phyloP scores from a whole-genome alignment of 2,113 vertebrate genomes.

The Elanus axillaris region DNA sequence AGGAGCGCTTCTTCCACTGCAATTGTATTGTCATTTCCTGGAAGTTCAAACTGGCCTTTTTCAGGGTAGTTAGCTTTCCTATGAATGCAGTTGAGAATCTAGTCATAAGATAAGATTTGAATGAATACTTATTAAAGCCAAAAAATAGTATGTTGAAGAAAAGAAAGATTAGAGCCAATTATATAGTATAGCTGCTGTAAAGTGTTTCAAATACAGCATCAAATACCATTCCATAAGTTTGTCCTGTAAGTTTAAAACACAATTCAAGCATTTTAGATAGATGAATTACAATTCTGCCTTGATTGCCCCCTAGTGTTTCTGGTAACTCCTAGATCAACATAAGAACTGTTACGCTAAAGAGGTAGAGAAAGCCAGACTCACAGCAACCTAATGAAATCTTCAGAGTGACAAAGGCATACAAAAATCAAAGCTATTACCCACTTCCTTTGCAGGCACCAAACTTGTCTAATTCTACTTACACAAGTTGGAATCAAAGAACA shows the following conservation, averaged over 20 bases:
- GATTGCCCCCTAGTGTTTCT: background rate
- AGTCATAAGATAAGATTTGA: background rate
- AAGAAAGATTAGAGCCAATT: background rate
- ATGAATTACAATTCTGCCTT: background rate
- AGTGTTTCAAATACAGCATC: background rate
- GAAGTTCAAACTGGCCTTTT: background rate
- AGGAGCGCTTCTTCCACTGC: background rate
- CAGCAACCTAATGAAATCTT: background rate
- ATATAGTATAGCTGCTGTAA: background rate
- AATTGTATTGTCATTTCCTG: background rate
- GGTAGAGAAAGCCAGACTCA: background rate
- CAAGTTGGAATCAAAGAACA: background rate
- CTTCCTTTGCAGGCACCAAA: background rate
- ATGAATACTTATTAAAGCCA: background rate
- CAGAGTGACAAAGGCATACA: background rate
- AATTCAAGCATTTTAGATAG: background rate
- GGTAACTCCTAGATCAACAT: background rate
- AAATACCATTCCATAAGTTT: background rate
- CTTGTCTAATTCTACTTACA: background rate
- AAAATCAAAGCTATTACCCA: background rate
- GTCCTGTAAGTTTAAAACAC: background rate
- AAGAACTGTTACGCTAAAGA: background rate
- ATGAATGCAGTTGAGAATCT: background rate
- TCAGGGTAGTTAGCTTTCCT: background rate
- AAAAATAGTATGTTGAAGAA: background rate